Evolutionary conservation across 2,113 vertebrate genomes (phyloP).

Genomic region (Tupaia tana): DNA sequence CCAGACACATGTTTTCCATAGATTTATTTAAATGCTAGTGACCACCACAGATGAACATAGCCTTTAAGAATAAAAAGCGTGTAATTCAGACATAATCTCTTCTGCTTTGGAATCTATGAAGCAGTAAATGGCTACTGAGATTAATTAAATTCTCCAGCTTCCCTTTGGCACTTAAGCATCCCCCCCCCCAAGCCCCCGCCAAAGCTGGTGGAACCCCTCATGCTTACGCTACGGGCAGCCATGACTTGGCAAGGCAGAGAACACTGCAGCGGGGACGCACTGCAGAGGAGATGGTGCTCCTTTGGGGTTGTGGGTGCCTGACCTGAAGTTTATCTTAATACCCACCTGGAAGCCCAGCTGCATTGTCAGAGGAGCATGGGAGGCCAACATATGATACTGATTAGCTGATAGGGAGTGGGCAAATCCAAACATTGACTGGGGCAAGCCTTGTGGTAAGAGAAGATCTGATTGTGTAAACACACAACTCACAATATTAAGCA

Average conservation of each 20-base stretch:
- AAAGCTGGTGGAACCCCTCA: not conserved
- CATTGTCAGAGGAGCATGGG: not conserved
- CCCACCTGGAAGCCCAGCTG: not conserved
- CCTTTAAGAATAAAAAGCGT: conserved; percentile 48
- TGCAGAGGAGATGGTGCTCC: not conserved
- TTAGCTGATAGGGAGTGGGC: not conserved
- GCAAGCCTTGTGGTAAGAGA: not conserved
- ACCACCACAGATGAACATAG: not conserved
- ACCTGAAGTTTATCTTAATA: not conserved
- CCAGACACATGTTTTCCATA: conserved; percentile 55
- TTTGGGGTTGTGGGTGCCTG: not conserved
- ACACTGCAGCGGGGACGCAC: fast-evolving
- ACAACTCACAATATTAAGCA: not conserved
- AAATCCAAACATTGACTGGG: not conserved
- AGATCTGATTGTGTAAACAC: not conserved
- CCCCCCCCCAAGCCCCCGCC: not conserved
- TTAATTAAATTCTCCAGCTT: not conserved
- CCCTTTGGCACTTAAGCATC: not conserved
- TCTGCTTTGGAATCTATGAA: conserved; percentile 56
- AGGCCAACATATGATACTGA: not conserved
- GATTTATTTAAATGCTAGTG: conserved; percentile 53
- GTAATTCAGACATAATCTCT: conserved; percentile 61
- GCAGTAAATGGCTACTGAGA: conserved; percentile 21
- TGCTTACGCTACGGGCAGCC: not conserved
- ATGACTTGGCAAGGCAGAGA: not conserved